Evolutionary conservation across 2,113 vertebrate species (phyloP), one percentile per base, ranked within the genome.

Genomic region (Casuarius casuarius): DNA sequence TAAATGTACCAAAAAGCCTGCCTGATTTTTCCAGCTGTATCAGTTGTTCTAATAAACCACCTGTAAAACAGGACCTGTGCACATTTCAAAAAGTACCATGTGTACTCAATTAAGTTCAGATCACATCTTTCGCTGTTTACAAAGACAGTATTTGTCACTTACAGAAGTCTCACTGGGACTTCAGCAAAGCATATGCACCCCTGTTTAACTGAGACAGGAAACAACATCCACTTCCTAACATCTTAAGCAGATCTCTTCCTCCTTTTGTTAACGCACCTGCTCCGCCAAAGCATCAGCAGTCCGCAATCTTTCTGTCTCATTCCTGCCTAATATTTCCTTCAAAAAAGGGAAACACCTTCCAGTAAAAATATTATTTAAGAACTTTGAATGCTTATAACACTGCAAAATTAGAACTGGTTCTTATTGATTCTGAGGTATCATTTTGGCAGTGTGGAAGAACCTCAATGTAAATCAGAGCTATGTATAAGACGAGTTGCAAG

Each of bases 81-180:
- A 14, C 12, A 51, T 71, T 81, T 81, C 5, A n/a, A 42, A 4
- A 73, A 73, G 51, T 18, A 21, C 21, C 28, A 7, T 18, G 12
- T 3, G 9, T 20, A 46, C 4, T 63, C 10, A 25, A 14, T 68
- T 56, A 66, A 85, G 65, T 28, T 73, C 3, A 35, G 7, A 9
- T 71, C 22, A 61, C 35, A 10, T 35, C 5, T 54, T 74, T 29
- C 73, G 9, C 19, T 84, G 26, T 73, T 87, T 65, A 54, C 0
- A 1, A 49, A 28, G 7, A 19, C 0, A 46, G 5, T 33, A 8
- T 56, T 77, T 35, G 22, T 46, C 0, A 51, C 8, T 33, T 63
- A 15, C 0, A 2, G 10, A 80, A 74, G 21, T 78, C 26, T 71
- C 59, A 12, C 7, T 66, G 25, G 5, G 17, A 73, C 19, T 68